Evolutionary conservation across 2,797 vertebrate species (phyloP), one percentile per base, ranked within the genome.

Genomic region (Thamnophis elegans): DNA sequence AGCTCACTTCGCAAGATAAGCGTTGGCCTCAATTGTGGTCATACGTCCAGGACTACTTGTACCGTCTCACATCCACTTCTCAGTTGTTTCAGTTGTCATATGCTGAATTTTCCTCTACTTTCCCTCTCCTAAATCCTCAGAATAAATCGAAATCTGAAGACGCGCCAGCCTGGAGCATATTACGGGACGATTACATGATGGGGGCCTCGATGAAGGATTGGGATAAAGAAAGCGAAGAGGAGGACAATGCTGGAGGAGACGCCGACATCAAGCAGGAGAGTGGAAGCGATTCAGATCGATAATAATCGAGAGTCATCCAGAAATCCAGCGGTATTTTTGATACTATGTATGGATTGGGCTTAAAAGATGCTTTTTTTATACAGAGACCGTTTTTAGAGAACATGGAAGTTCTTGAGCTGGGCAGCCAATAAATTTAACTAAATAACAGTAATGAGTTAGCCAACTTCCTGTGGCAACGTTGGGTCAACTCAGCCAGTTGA

Each of bases 121-220:
- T 94, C 42, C 36, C 5, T n/a, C 60, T 32, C 9, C 51, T 91
- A 59, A 94, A 96, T 93, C 18, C 87, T 82, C 92, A 98, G 98
- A 93, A 92, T 88, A 91, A 95, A 56, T 94, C 59, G 5, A 97
- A 96, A n/a, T 96, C 97, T 14, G 97, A 98, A 87, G 73, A 82
- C 4, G 96, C 96, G 25, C 98, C 99, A 0, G 97, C 97, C 2
- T 99, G 99, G 99, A 98, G 97, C 10, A 98, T 99, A 93, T 97
- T 99, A 54, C 98, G 98, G n/a, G 99, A 99, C 1, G 99, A 99
- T 95, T 99, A 98, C 97, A 99, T 99, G 99, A 99, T 99, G 99
- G 99, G 98, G 36, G 98, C 99, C 0, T 97, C 98, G 59, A 99
- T 99, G 99, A 99, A 99, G 95, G 99, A 99, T 97, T 99, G 99